phyloP scores from a whole-genome alignment of 2,888 invertebrate genomes.

The Biston stratarius region DNA sequence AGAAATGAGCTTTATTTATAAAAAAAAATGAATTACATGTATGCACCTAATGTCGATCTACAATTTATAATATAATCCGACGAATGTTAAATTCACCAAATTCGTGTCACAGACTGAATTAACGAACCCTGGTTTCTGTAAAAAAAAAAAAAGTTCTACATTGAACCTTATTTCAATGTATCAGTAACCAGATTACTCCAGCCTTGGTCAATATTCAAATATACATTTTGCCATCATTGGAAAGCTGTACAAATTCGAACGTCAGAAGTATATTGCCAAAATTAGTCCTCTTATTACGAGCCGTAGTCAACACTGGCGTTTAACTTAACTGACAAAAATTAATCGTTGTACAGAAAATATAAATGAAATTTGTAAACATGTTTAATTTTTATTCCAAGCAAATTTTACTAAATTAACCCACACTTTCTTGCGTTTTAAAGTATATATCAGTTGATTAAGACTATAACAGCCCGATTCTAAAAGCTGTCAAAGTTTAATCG shows the following conservation, averaged over 20 bases:
- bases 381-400: neutral
- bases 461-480: neutral
- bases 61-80: slow-evolving; percentile 38
- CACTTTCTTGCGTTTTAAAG: neutral
- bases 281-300: slow-evolving; percentile 11
- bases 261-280: slow-evolving; percentile 28
- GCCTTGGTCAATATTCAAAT: slow-evolving; percentile 4
- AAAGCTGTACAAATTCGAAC: slow-evolving; percentile 10
- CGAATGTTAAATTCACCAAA: neutral
- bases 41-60: slow-evolving; percentile 47
- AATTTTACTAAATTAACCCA: neutral
- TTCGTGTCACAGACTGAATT: neutral
- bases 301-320: neutral
- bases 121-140: neutral
- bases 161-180: neutral
- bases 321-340: neutral
- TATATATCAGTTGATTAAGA: neutral
- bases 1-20: slow-evolving; percentile 42
- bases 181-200: slow-evolving; percentile 1
- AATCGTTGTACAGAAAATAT: neutral
- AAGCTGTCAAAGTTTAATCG: neutral
- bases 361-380: neutral
- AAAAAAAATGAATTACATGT: slow-evolving; percentile 36
- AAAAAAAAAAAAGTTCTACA: neutral
- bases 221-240: neutral